phyloP scores from a whole-genome alignment of 2,888 invertebrate genomes.

The Girardia tigrina region DNA sequence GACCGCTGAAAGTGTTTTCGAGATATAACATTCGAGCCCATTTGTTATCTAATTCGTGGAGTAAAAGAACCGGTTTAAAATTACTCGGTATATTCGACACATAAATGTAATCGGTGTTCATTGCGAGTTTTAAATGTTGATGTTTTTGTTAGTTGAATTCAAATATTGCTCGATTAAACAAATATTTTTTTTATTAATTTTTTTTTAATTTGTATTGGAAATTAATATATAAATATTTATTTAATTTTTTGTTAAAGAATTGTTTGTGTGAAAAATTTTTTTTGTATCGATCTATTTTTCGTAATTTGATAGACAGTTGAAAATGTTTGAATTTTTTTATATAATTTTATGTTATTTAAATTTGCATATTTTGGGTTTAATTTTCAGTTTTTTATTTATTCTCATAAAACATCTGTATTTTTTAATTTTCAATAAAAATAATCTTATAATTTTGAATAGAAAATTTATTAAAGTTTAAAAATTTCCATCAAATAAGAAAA shows the following conservation, averaged over 20 bases:
- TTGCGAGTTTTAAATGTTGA: background rate
- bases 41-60: background rate
- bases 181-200: background rate
- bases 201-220: background rate
- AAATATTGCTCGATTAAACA: background rate
- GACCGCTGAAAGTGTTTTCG: background rate
- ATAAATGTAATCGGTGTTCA: conserved; percentile 1
- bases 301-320: too few relatives aligned
- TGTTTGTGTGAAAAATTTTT: too few relatives aligned
- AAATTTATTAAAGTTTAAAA: too few relatives aligned
- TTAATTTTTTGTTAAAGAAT: too few relatives aligned
- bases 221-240: too few relatives aligned
- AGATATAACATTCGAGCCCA: conserved; percentile 15
- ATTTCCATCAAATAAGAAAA: too few relatives aligned
- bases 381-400: too few relatives aligned
- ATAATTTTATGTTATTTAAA: background rate
- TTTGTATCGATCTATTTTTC: too few relatives aligned
- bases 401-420: too few relatives aligned
- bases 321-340: background rate
- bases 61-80: conserved; percentile 15
- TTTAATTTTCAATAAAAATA: too few relatives aligned
- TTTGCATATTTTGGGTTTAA: background rate
- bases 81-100: conserved; percentile 3
- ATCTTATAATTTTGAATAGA: too few relatives aligned
- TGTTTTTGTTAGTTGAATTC: background rate